These are phyloP conservation scores for Hippopotamyrus pictus DNA, from an alignment of 2,797 vertebrate species.

Conservation along the genomic window DNA sequence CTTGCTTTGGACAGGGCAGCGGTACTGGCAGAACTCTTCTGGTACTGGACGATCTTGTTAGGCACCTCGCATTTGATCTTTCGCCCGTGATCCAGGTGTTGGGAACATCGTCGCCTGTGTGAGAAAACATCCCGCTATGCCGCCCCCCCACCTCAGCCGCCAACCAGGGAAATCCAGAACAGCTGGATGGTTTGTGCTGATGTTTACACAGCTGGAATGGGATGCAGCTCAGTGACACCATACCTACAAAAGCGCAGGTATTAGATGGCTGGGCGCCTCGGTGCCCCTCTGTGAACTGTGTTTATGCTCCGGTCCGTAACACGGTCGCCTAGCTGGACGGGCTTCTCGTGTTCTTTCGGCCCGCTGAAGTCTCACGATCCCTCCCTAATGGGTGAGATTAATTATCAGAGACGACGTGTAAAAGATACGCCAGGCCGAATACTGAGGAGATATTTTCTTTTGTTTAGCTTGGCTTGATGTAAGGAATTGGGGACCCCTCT, in stretches of 20 bases:
- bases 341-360: not conserved
- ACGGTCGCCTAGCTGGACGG: not conserved
- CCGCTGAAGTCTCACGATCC: not conserved
- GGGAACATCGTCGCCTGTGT: not conserved
- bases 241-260: not conserved
- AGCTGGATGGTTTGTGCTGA: not conserved
- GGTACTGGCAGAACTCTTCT: not conserved
- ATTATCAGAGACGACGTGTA: not conserved
- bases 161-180: not conserved
- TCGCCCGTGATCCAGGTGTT: not conserved
- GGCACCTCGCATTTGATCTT: not conserved
- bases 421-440: not conserved
- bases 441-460: not conserved
- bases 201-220: constrained; percentile 14
- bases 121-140: not conserved
- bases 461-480: not conserved
- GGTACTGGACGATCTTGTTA: not conserved
- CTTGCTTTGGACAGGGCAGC: not conserved
- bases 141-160: not conserved
- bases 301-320: not conserved
- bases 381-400: not conserved
- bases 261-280: not conserved
- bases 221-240: not conserved
- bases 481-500: not conserved
- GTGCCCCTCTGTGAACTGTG: not conserved